Percentiles rank a stretch among this genome's conserved stretches.
phyloP scores from a whole-genome alignment of 2,113 vertebrate genomes.

The Colinus virginianus region DNA sequence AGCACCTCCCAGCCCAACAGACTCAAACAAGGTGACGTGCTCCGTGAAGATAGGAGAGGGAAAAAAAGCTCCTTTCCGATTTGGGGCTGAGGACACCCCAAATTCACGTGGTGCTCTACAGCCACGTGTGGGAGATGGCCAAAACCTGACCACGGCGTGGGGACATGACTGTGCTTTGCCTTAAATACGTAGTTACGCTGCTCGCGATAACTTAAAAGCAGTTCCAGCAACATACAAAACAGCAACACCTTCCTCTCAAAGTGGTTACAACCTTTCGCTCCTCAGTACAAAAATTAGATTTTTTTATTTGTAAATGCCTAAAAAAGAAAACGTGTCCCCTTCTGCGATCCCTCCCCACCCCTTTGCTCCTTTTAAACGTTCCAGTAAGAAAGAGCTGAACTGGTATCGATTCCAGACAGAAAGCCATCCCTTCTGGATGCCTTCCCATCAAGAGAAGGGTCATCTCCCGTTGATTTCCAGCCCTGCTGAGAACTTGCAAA shows the following conservation, averaged over 20 bases:
- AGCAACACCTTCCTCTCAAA: not conserved
- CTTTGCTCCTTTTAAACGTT: not conserved
- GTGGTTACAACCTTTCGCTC: slow-evolving; percentile 13
- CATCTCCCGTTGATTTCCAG: not conserved
- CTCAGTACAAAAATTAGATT: slow-evolving; percentile 74
- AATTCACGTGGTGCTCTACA: not conserved
- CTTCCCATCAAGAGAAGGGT: not conserved
- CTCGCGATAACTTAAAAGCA: slow-evolving; percentile 32
- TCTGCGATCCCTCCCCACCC: not conserved
- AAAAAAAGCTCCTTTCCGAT: not conserved
- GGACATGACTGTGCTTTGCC: not conserved
- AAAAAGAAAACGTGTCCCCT: slow-evolving; percentile 56
- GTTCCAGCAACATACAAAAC: slow-evolving; percentile 23
- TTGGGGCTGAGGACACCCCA: not conserved
- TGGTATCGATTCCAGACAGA: slow-evolving; percentile 17
- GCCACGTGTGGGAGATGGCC: not conserved
- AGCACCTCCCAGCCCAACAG: not conserved
- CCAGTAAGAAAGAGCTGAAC: slow-evolving; percentile 64
- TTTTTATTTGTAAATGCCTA: slow-evolving; percentile 57
- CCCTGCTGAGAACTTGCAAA: not conserved
- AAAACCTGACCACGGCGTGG: not conserved
- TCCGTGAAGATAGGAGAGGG: not conserved
- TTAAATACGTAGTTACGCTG: slow-evolving; percentile 37
- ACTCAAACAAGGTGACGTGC: not conserved
- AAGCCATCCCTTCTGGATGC: not conserved